Base-by-base conservation (phyloP, 2,113 vertebrate genomes). In the Salvelinus alpinus region DNA sequence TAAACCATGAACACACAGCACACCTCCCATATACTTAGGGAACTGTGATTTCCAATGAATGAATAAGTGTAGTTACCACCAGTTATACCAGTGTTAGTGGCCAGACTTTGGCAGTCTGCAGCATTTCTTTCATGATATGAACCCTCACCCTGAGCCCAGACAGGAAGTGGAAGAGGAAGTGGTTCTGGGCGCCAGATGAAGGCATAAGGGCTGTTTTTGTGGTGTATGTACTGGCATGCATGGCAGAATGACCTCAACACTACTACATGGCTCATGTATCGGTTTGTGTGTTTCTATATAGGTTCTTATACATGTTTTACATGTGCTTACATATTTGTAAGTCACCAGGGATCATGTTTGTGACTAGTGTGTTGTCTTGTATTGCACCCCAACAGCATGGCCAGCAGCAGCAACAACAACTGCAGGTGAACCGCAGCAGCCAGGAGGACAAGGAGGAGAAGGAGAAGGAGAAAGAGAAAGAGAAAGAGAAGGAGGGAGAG, bases 381-480 rank as follows among this genome's bases (percentile, higher is more conserved):
- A 25, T 64, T 48, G 64, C 48, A 31, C n/a, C 4, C 22, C 71
- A 78, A 2, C 85, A 92, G 88, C 91, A 92, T 25, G 87, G 89
- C 38, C 88, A 88, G 75, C 89, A 90, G 57, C 89, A 88, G 38
- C 83, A 84, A 27, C 91, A 91, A 54, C 94, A 94, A 29, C 94
- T 95, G 78, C 97, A 97, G 96, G 97, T 84, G 96, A 98, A 79
- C 96, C 97, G 90, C 94, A 97, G 92, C 51, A 94, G 90, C 86
- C 24, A 93, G 87, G 93, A 95, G 78, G 92, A 87, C 5, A 78
- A 87, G 31, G 91, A 92, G 78, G 96, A 97, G 90, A 94, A 97
- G 92, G 94, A 78, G 92, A 96, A 97, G 91, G 96, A 99, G 29
- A 95, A 95, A 80, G 96, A 98, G 97, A 98, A 79, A 81, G 94